Conservation (phyloP, 2,113 vertebrate species). For the Halichoerus grypus region DNA sequence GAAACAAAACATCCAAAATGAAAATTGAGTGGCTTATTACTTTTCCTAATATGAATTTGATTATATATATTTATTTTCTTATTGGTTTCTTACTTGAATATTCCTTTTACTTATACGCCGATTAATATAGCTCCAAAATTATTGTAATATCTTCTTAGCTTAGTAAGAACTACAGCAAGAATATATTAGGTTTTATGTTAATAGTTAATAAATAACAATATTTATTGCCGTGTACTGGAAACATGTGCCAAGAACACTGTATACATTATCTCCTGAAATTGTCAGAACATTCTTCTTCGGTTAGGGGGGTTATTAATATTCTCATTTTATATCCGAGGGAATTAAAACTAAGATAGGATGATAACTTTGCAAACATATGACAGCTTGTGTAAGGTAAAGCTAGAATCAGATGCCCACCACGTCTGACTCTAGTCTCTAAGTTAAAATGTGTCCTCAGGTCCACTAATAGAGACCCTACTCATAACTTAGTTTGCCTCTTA, state of each 20-base stretch:
- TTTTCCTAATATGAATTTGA: not conserved
- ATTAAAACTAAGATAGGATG: not conserved
- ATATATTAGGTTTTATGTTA: not conserved
- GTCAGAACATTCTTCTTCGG: not conserved
- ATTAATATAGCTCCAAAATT: not conserved
- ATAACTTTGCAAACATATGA: not conserved
- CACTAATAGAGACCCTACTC: not conserved
- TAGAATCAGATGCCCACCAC: not conserved
- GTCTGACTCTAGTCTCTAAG: not conserved
- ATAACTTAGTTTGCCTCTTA: not conserved
- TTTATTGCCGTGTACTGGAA: not conserved
- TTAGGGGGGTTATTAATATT: not conserved
- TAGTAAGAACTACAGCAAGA: not conserved
- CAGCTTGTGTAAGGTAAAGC: not conserved
- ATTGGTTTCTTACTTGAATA: not conserved
- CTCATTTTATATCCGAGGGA: not conserved
- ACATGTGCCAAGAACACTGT: accelerated
- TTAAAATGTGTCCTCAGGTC: not conserved
- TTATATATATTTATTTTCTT: not conserved
- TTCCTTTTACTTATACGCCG: not conserved
- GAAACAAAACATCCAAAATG: not conserved
- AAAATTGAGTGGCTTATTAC: not conserved
- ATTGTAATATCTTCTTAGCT: not conserved
- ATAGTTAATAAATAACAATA: not conserved
- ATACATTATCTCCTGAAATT: not conserved